A percentile compares a stretch with the other conserved stretches of the same genome.
Evolutionary conservation across 2,113 vertebrate species (phyloP).

Genomic region (Craseonycteris thonglongyai): DNA sequence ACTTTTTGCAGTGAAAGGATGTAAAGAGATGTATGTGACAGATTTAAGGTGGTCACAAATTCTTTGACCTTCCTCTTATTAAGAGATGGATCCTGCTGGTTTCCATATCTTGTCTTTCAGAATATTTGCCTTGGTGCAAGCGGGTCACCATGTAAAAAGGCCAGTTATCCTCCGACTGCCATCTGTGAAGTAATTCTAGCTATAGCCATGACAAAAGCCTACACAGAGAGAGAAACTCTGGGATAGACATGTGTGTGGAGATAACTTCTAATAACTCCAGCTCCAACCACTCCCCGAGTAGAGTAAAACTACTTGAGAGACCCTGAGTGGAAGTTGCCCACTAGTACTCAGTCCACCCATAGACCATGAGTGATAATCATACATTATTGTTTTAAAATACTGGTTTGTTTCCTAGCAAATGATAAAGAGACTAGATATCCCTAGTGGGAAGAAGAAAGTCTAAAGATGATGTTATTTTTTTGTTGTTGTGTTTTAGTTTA

Average conservation of each 20-base stretch:
- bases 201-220: not conserved
- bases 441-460: not conserved
- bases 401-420: not conserved
- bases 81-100: not conserved
- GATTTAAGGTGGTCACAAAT: not conserved
- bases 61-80: not conserved
- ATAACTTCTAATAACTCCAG: not conserved
- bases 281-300: not conserved
- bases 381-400: not conserved
- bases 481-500: not conserved
- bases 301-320: not conserved
- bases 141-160: not conserved
- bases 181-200: not conserved
- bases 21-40: not conserved
- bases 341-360: not conserved
- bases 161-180: not conserved
- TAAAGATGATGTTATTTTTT: not conserved
- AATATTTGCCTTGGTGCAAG: not conserved
- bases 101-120: not conserved
- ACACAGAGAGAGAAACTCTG: not conserved
- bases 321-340: not conserved
- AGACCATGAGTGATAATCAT: not conserved
- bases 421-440: not conserved
- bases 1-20: not conserved
- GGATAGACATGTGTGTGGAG: not conserved